These are phyloP conservation scores for Stomatorhinus walkeri DNA, from an alignment of 2,797 vertebrate species.

Conservation along the genomic window DNA sequence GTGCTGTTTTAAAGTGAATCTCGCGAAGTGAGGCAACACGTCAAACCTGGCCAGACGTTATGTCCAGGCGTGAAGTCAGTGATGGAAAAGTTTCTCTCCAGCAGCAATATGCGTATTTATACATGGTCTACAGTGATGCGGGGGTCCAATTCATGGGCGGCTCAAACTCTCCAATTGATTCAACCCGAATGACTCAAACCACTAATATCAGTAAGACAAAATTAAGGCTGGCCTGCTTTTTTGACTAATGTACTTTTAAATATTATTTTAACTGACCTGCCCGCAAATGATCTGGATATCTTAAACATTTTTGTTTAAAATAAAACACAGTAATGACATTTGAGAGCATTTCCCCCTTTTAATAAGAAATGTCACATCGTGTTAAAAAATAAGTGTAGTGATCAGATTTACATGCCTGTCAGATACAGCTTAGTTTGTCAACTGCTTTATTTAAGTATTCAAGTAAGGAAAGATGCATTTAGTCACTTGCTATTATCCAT, in stretches of 20 bases:
- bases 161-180: background rate
- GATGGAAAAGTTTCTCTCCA: background rate
- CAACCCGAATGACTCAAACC: too few species aligned
- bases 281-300: background rate
- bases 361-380: background rate
- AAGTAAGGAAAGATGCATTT: background rate
- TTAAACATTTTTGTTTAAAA: background rate
- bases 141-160: too few species aligned
- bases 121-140: background rate
- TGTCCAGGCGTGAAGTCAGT: background rate
- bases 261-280: background rate
- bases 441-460: background rate
- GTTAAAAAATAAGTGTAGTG: background rate
- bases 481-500: background rate
- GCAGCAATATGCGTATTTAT: background rate
- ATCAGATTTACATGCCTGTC: background rate
- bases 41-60: background rate
- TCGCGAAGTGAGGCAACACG: background rate
- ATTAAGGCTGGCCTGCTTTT: too few species aligned
- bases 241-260: too few species aligned
- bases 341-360: background rate
- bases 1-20: background rate
- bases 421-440: background rate
- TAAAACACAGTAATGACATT: background rate
- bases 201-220: too few species aligned